phyloP scores from a whole-genome alignment of 2,113 vertebrate species.

The Gobiocypris rarus region DNA sequence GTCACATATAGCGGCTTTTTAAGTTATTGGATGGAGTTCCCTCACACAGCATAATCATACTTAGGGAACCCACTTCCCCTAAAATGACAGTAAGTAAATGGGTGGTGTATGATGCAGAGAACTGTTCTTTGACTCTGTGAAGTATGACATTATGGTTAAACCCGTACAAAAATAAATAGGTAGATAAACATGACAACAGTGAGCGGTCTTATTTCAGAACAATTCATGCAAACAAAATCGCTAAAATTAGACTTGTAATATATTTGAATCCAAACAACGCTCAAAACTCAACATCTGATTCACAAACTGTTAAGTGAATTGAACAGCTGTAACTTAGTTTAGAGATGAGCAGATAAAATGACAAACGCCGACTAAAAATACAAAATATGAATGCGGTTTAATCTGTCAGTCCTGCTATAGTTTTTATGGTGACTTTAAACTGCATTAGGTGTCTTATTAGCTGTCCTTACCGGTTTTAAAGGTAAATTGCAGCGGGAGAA shows the following conservation, averaged over 20 bases:
- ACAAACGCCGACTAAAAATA: background rate
- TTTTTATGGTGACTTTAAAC: background rate
- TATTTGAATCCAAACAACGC: background rate
- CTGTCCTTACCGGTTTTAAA: slow-evolving; percentile 9
- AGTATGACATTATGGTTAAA: background rate
- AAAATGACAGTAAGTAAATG: background rate
- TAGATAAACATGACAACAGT: background rate
- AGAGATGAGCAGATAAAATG: background rate
- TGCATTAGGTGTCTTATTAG: background rate
- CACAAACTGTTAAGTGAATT: background rate
- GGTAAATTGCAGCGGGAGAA: background rate
- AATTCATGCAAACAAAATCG: background rate
- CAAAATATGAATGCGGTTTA: background rate
- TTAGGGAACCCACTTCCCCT: background rate
- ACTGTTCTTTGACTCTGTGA: background rate
- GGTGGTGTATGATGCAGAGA: background rate
- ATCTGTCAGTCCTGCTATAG: background rate
- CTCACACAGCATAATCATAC: background rate
- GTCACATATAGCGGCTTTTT: too few relatives aligned
- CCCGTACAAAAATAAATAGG: background rate
- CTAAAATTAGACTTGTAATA: background rate
- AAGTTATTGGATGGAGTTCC: background rate
- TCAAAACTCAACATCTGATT: background rate
- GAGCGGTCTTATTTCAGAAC: background rate
- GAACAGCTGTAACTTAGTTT: background rate